Evolutionary conservation across 2,113 vertebrate species (phyloP).

Genomic region (Nannobrachium achirus): DNA sequence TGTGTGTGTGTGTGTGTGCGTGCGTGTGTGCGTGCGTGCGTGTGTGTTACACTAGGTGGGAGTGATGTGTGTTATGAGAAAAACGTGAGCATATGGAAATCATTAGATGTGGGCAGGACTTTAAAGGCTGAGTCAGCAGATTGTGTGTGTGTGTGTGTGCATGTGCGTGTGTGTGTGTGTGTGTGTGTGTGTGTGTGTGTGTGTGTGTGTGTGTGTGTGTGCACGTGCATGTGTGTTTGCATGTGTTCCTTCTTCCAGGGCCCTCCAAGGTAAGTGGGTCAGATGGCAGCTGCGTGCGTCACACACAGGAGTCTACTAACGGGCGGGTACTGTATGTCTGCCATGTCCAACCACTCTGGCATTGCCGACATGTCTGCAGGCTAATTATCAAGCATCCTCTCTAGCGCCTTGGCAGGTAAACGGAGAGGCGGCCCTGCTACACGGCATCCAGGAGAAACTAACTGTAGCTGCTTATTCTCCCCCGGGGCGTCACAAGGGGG

Average conservation of each 20-base stretch:
- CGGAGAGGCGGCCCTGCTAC: not conserved
- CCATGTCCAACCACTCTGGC: constrained; percentile 50
- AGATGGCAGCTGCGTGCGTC: not conserved
- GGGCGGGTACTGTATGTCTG: constrained; percentile 31
- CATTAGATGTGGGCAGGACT: constrained; percentile 67
- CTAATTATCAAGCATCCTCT: constrained; percentile 28
- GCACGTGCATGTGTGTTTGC: not conserved
- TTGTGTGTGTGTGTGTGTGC: constrained; percentile 29
- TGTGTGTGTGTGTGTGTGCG: not conserved
- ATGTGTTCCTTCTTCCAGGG: not conserved
- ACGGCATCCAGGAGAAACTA: constrained; percentile 14
- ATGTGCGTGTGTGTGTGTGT: not conserved
- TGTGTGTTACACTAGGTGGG: constrained; percentile 3
- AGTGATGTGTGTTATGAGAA: constrained; percentile 33
- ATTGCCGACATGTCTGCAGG: constrained; percentile 7
- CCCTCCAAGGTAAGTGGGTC: too few species aligned
- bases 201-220: constrained; percentile 44
- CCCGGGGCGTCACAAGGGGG: too few species aligned
- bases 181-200: constrained; percentile 6
- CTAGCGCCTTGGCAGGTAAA: constrained; percentile 24
- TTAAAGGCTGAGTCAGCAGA: constrained; percentile 55
- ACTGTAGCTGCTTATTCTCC: constrained; percentile 16
- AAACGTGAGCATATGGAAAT: constrained; percentile 77
- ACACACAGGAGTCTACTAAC: not conserved
- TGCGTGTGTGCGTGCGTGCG: constrained; percentile 40